Conservation (phyloP, 2,113 vertebrate species). For the Gambusia affinis region DNA sequence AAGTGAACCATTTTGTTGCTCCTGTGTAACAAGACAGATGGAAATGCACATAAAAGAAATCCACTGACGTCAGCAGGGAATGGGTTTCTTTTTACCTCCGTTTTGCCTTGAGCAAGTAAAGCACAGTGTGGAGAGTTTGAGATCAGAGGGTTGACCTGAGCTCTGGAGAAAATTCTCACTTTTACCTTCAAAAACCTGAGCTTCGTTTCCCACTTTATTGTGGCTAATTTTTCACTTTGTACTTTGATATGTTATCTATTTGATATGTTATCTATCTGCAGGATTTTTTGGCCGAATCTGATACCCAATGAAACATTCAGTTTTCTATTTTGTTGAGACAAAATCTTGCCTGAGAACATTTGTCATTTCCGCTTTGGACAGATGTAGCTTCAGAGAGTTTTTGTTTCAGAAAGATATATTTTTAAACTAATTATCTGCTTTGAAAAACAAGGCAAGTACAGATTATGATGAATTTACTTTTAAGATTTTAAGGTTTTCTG, state of each 20-base stretch:
- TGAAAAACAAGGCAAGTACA: too few species aligned
- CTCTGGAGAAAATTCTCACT: background rate
- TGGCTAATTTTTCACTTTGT: background rate
- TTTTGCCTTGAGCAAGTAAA: background rate
- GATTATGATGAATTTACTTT: too few species aligned
- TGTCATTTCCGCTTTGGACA: too few species aligned
- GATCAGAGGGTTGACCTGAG: background rate
- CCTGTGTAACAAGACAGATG: too few species aligned
- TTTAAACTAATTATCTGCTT: too few species aligned
- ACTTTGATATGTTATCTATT: background rate
- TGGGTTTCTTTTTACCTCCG: background rate
- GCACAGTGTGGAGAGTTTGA: background rate
- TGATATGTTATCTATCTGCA: background rate
- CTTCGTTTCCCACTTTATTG: background rate
- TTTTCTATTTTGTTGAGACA: too few species aligned
- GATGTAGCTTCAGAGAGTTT: too few species aligned
- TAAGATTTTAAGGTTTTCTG: too few species aligned
- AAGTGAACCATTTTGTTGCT: background rate
- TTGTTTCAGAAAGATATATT: too few species aligned
- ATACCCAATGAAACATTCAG: too few species aligned
- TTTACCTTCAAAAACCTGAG: background rate
- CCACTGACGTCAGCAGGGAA: background rate
- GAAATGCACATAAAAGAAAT: background rate
- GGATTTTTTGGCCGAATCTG: background rate
- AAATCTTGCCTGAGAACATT: too few species aligned